These are phyloP conservation scores for Brachionus angularis DNA, from an alignment of 1,140 invertebrate genomes.

Conservation along the genomic window DNA sequence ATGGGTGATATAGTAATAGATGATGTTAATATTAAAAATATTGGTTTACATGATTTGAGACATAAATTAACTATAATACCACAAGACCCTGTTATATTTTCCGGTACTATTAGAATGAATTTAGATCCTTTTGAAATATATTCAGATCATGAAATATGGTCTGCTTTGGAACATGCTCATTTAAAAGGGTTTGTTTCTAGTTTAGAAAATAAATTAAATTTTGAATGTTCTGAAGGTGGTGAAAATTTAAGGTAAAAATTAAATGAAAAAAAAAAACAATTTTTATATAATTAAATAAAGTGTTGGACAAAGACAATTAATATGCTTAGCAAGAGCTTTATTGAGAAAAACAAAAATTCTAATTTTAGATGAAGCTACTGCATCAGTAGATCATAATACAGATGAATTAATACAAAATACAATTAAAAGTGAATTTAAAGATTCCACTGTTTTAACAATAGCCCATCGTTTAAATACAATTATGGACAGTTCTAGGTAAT, in stretches of 20 bases:
- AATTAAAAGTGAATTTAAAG: slow-evolving; percentile 54
- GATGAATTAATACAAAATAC: slow-evolving; percentile 59
- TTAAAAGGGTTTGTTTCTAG: slow-evolving; percentile 27
- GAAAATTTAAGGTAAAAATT: not conserved
- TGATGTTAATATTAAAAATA: slow-evolving; percentile 73
- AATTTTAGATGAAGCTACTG: slow-evolving; percentile 65
- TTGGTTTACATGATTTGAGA: slow-evolving; percentile 84
- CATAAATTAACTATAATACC: slow-evolving; percentile 83
- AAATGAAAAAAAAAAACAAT: no score
- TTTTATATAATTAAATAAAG: not conserved
- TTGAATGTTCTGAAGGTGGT: slow-evolving; percentile 25
- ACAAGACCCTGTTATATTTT: slow-evolving; percentile 83
- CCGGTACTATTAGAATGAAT: slow-evolving; percentile 72
- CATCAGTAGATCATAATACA: slow-evolving; percentile 58
- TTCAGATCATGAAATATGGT: slow-evolving; percentile 68
- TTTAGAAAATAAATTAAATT: slow-evolving; percentile 32
- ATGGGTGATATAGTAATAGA: slow-evolving; percentile 84
- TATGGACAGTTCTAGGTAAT: slow-evolving; percentile 55
- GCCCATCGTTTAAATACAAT: slow-evolving; percentile 60
- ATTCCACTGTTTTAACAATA: slow-evolving; percentile 60
- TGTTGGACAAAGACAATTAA: slow-evolving; percentile 60
- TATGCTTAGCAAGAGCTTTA: slow-evolving; percentile 63
- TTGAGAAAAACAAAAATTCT: slow-evolving; percentile 68
- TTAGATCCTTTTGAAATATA: slow-evolving; percentile 76
- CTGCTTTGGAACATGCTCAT: slow-evolving; percentile 24